Evolutionary conservation across 2,113 vertebrate genomes (phyloP).

Genomic region (Gambusia affinis): DNA sequence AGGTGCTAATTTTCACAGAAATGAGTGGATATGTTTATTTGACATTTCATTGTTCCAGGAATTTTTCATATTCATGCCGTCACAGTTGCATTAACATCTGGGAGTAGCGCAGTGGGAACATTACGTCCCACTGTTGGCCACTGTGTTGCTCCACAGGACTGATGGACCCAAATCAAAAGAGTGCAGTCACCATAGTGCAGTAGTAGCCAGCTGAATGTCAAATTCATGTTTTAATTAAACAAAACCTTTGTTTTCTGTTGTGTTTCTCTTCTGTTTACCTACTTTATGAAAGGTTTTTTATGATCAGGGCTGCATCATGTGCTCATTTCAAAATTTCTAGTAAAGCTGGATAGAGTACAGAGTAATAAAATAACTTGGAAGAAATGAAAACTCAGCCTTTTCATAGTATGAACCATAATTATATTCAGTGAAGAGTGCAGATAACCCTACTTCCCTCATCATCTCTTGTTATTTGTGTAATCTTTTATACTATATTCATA

Average conservation of each 20-base stretch:
- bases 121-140: conserved; percentile 14
- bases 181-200: conserved; percentile 32
- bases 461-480: conserved; percentile 1
- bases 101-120: conserved; percentile 25
- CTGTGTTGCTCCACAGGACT: conserved; percentile 38
- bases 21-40: conserved; percentile 10
- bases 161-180: conserved; percentile 51
- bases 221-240: conserved; percentile 53
- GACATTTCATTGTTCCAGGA: conserved; percentile 46
- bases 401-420: conserved; percentile 9
- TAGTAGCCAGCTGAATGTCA: conserved; percentile 45
- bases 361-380: conserved; percentile 46
- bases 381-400: neutral
- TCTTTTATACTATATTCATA: neutral
- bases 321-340: conserved; percentile 23
- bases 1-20: neutral
- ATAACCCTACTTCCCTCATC: conserved; percentile 2
- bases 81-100: conserved; percentile 16
- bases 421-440: conserved; percentile 5
- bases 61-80: conserved; percentile 41
- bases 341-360: conserved; percentile 15
- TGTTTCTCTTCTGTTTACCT: conserved; percentile 9
- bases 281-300: conserved; percentile 5
- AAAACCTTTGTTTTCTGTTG: neutral
- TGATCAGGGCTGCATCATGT: conserved; percentile 1